Evolutionary conservation across 2,888 invertebrate species (phyloP), one percentile per base, ranked within the genome.

Genomic region (Calliopum simillimum): DNA sequence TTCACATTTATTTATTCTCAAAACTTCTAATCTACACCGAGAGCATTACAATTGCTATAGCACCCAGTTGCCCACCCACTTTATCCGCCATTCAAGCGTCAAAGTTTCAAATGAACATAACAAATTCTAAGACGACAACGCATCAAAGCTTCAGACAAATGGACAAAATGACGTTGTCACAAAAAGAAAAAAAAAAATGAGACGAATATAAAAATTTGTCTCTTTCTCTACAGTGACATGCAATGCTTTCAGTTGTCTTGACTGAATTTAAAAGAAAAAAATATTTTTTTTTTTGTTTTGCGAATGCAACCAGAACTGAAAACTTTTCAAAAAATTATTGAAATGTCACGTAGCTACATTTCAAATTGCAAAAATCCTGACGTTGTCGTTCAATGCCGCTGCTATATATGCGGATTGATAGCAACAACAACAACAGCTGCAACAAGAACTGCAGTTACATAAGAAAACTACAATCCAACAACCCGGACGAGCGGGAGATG

Each of bases 241-340:
- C 16, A 25, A 56, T 59, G 44, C 61, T 19, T 19, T 61, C 43
- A 51, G 43, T 55, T 46, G 47, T 23, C 51, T 61, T 43, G 23
- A 46, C 61, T 72, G 56, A 70, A 62, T 62, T 21, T 14, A 56
- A 49, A 55, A 55, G 41, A 46, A 21, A 47, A 41, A 8, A 43
- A 4, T 21, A 5, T 44, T 46, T 44, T 46, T 70, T 73, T 74
- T 72, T 61, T 44, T 59, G 19, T 62, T 66, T 41, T n/a, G 49
- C 59, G 11, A 68, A 68, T 63, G 58, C 66, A 61, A 70, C 70
- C 72, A 63, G 72, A 76, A 69, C 59, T 72, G 71, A 76, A 78
- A 82, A 83, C 80, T 84, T 84, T 84, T 83, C 83, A 81, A 83
- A 84, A n/a, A 84, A 82, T 84, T 83, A 83, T 83, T 83, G 83